phyloP scores from a whole-genome alignment of 2,113 vertebrate species.

The Tauraco erythrolophus region DNA sequence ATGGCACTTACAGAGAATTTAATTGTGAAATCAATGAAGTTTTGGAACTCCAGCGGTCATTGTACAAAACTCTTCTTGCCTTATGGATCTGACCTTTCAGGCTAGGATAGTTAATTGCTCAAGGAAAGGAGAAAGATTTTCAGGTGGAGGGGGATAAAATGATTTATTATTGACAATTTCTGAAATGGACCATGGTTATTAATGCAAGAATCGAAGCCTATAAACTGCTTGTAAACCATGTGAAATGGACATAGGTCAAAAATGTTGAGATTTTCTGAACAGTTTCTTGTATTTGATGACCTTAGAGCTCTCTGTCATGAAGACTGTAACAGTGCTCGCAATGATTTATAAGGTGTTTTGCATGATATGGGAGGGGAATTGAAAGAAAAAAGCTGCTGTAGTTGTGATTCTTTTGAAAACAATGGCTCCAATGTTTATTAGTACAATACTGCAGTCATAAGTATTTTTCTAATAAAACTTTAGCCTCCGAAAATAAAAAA shows the following conservation, averaged over 20 bases:
- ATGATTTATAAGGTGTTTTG: slow-evolving; percentile 23
- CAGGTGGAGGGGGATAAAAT: background rate
- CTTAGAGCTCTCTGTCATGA: background rate
- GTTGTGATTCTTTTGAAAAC: background rate
- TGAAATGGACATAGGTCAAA: background rate
- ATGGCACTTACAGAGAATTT: background rate
- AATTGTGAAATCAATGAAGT: background rate
- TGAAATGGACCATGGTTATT: background rate
- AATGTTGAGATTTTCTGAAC: background rate
- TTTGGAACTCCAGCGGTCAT: background rate
- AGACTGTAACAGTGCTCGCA: background rate
- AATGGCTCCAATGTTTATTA: slow-evolving; percentile 13
- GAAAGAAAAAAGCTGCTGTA: slow-evolving; percentile 2
- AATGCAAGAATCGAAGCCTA: background rate
- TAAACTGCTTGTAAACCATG: background rate
- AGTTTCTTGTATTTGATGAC: background rate
- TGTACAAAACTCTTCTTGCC: background rate
- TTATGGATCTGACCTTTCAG: background rate
- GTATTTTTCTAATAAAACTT: background rate
- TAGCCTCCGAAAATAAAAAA: background rate
- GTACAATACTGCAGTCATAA: background rate
- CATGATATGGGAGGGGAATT: background rate
- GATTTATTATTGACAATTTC: background rate
- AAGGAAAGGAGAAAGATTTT: background rate
- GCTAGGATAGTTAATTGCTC: background rate